A percentile compares a stretch with the other conserved stretches of the same genome.
Evolutionary conservation across 2,113 vertebrate genomes (phyloP).

Genomic region (Tupaia chinensis): DNA sequence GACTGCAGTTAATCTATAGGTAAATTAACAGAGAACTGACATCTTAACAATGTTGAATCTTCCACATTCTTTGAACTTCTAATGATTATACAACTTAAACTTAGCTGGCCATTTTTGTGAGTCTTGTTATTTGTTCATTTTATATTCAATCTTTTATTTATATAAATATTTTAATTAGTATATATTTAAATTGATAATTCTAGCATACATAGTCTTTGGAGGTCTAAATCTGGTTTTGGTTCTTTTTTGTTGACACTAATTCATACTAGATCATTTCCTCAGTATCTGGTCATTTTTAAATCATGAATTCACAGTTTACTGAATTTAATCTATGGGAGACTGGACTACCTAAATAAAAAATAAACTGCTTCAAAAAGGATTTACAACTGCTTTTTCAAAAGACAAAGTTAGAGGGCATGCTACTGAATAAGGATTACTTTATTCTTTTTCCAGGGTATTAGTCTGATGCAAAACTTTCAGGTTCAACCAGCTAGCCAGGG

Average conservation of each 20-base stretch:
- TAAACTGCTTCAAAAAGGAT: not conserved
- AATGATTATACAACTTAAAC: no score
- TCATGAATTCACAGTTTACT: not conserved
- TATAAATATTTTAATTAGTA: no score
- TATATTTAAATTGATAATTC: no score
- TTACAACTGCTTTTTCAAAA: not conserved
- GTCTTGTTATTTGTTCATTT: no score
- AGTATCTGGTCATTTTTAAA: conserved; percentile 25
- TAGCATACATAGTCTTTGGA: not conserved
- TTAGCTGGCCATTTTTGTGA: no score
- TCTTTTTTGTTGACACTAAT: conserved; percentile 18
- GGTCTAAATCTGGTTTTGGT: not conserved
- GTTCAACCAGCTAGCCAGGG: not conserved
- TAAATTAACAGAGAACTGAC: no score
- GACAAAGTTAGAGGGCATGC: not conserved
- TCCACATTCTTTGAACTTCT: no score
- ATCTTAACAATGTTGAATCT: no score
- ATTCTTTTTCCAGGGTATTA: not conserved
- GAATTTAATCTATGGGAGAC: not conserved
- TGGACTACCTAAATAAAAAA: not conserved
- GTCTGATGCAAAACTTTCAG: not conserved
- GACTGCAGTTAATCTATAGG: no score
- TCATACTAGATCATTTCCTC: not conserved
- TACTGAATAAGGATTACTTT: not conserved
- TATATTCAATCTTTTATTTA: no score